Base-by-base conservation (phyloP, 2,888 invertebrate species). In the Drosophila helvetica region DNA sequence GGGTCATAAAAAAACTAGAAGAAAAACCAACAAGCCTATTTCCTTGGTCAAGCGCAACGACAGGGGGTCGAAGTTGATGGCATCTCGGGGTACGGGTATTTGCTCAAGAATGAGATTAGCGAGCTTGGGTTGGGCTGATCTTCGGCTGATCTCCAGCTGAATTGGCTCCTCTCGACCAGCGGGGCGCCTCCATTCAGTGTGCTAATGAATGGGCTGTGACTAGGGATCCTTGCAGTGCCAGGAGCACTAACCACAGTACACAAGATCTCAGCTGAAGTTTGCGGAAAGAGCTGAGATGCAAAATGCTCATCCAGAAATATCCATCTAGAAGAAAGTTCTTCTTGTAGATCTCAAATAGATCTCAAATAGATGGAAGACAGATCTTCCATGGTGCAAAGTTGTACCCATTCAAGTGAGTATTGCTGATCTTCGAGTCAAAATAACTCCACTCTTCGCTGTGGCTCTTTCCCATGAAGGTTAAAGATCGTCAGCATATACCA, bases 1-100 rank as follows among this genome's bases (percentile, higher is more conserved):
- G 68, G 83, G 83, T 86, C 83, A 83, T 85, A 73, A 88, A 87
- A 68, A 69, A 19, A 43, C n/a, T 19, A 17, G 22, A 25, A 27
- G 19, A 62, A 68, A 85, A 83, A 87, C 83, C 86, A 82, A 83
- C 86, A 82, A 83, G 76, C 74, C 72, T 74, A 75, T 78, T 86
- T 87, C 43, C 57, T 80, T 83, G 88, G 88, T 88, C 88, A 86
- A 86, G 83, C 86, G 70, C 83, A 83, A 48, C 83, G 88, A 78
- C 84, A 80, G 86, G 83, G 82, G 86, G 79, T 83, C 87, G 79
- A 70, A 59, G 51, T 62, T 75, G 75, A 47, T 30, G 47, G 8
- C 27, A 48, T 47, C 46, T 30, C 10, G 15, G 22, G n/a, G 17
- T 38, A 27, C 48, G 22, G n/a, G 17, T 38, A 27, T 54, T 76